These are phyloP conservation scores for Macaria notata DNA, from an alignment of 2,888 invertebrate species.

Conservation along the genomic window DNA sequence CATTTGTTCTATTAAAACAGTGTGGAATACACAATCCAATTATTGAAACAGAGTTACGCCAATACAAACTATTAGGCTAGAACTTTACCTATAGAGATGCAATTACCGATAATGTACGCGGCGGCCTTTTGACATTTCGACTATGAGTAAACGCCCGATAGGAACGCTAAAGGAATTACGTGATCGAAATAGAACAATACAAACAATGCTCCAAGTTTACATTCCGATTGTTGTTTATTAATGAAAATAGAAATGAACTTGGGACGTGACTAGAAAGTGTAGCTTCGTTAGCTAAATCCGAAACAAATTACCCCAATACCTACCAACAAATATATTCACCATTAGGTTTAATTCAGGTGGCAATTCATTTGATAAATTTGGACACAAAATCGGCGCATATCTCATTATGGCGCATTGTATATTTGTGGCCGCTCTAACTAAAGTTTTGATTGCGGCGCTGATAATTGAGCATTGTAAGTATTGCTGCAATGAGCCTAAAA, in stretches of 20 bases:
- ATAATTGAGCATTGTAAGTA: constrained; percentile 42
- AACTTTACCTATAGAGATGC: constrained; percentile 34
- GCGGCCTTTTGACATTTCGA: constrained; percentile 34
- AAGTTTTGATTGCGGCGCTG: constrained; percentile 36
- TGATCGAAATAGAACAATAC: constrained; percentile 22
- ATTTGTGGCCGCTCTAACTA: constrained; percentile 34
- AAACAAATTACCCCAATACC: constrained; percentile 2
- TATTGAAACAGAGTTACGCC: constrained; percentile 41
- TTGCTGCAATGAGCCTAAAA: constrained; percentile 53
- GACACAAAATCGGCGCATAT: constrained; percentile 34
- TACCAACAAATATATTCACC: not conserved
- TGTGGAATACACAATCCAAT: constrained; percentile 53
- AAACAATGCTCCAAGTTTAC: constrained; percentile 13
- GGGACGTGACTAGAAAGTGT: constrained; percentile 20
- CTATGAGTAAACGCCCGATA: constrained; percentile 20
- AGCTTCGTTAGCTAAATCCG: constrained; percentile 7
- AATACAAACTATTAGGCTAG: constrained; percentile 38
- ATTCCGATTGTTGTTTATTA: constrained; percentile 14
- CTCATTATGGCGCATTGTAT: constrained; percentile 32
- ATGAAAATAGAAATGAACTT: constrained; percentile 20
- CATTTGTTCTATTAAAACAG: constrained; percentile 47
- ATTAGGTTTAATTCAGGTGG: constrained; percentile 32
- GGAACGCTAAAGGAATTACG: constrained; percentile 24
- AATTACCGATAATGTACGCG: constrained; percentile 37
- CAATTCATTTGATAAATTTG: constrained; percentile 34